Evolutionary conservation across 2,113 vertebrate genomes (phyloP).

Genomic region (Pelusios castaneus): DNA sequence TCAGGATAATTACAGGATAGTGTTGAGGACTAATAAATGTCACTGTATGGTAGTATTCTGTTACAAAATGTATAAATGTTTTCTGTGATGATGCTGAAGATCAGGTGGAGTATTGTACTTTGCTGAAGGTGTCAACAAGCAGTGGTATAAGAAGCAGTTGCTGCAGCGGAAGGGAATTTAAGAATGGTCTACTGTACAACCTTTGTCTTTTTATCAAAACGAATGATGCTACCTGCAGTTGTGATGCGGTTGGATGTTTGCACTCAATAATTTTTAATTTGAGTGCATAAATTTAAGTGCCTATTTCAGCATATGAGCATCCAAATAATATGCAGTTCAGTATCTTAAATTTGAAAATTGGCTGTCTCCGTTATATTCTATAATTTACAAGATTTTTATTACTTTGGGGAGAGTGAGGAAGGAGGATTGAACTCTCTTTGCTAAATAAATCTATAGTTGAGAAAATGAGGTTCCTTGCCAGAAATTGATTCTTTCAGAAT

Average conservation of each 20-base stretch:
- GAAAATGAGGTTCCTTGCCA: background rate
- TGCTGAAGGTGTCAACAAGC: background rate
- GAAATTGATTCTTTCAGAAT: background rate
- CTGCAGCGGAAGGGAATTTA: background rate
- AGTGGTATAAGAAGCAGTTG: background rate
- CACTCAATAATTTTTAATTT: fast-evolving
- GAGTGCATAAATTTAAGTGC: background rate
- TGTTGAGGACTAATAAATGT: constrained; percentile 15
- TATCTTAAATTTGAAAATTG: background rate
- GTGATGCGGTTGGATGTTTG: background rate
- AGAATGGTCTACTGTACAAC: background rate
- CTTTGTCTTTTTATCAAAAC: background rate
- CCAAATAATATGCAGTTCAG: background rate
- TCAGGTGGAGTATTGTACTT: background rate
- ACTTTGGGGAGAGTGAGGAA: background rate
- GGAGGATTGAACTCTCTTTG: background rate
- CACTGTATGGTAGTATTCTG: constrained; percentile 25
- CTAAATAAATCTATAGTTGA: background rate
- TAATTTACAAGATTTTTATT: background rate
- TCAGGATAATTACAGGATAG: constrained; percentile 48
- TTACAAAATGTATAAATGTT: constrained; percentile 37
- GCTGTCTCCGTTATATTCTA: background rate
- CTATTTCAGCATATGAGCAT: background rate
- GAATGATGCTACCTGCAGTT: background rate
- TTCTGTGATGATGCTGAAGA: background rate